Base-by-base conservation (phyloP, 2,888 invertebrate species). In the Liodrosophila aerea region DNA sequence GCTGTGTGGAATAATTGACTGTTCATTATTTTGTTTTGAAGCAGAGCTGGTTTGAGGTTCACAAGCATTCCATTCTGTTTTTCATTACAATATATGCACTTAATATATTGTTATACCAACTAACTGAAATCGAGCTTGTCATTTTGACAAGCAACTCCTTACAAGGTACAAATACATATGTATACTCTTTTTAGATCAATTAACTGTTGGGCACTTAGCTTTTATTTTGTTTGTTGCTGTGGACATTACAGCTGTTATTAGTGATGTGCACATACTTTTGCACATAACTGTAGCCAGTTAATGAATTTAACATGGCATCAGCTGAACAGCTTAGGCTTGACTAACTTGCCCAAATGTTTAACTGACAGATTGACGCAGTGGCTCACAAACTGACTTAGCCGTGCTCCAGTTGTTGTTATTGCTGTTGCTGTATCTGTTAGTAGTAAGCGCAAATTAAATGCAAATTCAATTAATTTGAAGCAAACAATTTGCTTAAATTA, bases 401-500 rank as follows among this genome's bases (percentile, higher is more conserved):
- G 11, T 40, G 27, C 11, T 31, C 22, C 27, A 22, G 4, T 11
- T 31, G 15, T 11, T 53, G 30, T 50, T 36, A 22, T 45, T 52
- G 34, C 37, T 37, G 37, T 18, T 49, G 58, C 16, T 46, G 46
- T 12, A 43, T 65, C 72, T 72, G 74, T 73, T 62, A n/a, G n/a
- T n/a, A n/a, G 83, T 73, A 64, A 70, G 76, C 80, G 77, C 80
- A 87, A 86, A 86, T 87, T 86, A 86, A 87, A 87, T 85, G 86
- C 78, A 87, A 84, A 87, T 87, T 86, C 87, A 87, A 87, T 87
- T 87, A 87, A 87, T 87, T 86, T 86, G 85, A 74, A 87, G 87
- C 85, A 87, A 87, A 87, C 87, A 86, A 85, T 87, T 87, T 87
- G 87, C 87, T 86, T 87, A 85, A 86, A 87, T 87, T 87, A 87